These are phyloP conservation scores for Catharus minimus DNA, from an alignment of 2,113 vertebrate genomes.

Conservation along the genomic window DNA sequence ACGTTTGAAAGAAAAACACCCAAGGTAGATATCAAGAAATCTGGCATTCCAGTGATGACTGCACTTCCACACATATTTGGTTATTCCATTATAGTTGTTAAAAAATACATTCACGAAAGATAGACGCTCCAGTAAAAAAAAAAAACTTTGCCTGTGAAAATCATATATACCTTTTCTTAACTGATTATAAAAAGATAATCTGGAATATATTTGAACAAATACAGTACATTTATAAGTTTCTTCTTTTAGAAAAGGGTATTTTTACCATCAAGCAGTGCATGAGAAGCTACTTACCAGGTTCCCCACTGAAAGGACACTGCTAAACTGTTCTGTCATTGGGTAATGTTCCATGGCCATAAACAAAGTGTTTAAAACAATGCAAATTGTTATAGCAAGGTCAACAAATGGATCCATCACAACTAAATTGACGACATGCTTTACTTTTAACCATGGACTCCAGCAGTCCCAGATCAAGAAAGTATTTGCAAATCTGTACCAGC, in stretches of 20 bases:
- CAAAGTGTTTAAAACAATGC: slow-evolving; percentile 94
- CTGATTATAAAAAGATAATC: background rate
- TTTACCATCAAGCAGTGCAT: background rate
- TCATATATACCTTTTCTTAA: background rate
- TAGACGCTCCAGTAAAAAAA: background rate
- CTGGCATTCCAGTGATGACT: background rate
- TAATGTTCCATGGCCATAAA: slow-evolving; percentile 99
- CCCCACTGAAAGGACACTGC: slow-evolving; percentile 80
- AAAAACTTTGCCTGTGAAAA: background rate
- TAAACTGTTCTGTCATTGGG: slow-evolving; percentile 77
- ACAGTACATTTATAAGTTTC: background rate
- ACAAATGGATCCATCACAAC: slow-evolving; percentile 96
- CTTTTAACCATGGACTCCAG: slow-evolving; percentile 88
- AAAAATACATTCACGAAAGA: background rate
- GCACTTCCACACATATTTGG: background rate
- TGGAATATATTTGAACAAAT: background rate
- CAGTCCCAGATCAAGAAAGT: slow-evolving; percentile 95
- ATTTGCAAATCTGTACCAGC: slow-evolving; percentile 91
- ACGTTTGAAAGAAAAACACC: background rate
- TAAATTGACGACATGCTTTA: slow-evolving; percentile 84
- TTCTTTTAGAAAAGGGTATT: background rate
- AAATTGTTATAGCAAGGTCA: slow-evolving; percentile 93
- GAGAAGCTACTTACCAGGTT: slow-evolving; percentile 83
- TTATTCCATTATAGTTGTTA: background rate
- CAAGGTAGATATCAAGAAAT: background rate